Evolutionary conservation across 2,113 vertebrate species (phyloP).

Genomic region (Nematolebias whitei): DNA sequence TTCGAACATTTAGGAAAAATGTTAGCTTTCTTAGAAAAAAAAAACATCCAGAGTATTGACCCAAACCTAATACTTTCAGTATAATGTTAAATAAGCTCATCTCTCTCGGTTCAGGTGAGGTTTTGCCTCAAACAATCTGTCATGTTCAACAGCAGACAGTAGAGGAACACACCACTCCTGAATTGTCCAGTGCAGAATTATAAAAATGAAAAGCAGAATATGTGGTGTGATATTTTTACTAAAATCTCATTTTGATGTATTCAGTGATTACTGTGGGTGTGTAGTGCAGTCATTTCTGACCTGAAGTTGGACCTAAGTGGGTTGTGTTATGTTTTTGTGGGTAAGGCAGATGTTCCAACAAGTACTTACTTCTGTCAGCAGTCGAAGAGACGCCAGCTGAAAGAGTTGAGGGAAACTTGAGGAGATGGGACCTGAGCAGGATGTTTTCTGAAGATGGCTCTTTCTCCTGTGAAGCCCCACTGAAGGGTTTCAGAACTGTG

Average conservation of each 20-base stretch:
- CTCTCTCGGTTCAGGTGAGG: no score
- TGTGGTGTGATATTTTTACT: not conserved
- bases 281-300: not conserved
- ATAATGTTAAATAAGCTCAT: no score
- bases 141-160: no score
- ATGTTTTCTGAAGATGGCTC: slow-evolving; percentile 6
- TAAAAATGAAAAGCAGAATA: not conserved
- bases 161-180: no score
- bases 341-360: not conserved
- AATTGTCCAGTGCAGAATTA: not conserved
- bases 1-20: not conserved
- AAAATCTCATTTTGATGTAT: not conserved
- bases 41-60: no score
- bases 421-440: slow-evolving; percentile 1
- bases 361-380: slow-evolving; percentile 20
- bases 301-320: not conserved
- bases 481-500: slow-evolving; percentile 40
- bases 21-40: not conserved
- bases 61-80: no score
- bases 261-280: not conserved
- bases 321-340: not conserved
- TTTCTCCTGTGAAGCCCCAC: slow-evolving; percentile 13
- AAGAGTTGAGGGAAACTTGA: slow-evolving; percentile 1
- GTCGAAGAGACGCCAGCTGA: slow-evolving; percentile 39
- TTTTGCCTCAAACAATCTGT: no score